phyloP scores from a whole-genome alignment of 35 echinoderm and acorn worm species.

The Holothuria glaberrima region DNA sequence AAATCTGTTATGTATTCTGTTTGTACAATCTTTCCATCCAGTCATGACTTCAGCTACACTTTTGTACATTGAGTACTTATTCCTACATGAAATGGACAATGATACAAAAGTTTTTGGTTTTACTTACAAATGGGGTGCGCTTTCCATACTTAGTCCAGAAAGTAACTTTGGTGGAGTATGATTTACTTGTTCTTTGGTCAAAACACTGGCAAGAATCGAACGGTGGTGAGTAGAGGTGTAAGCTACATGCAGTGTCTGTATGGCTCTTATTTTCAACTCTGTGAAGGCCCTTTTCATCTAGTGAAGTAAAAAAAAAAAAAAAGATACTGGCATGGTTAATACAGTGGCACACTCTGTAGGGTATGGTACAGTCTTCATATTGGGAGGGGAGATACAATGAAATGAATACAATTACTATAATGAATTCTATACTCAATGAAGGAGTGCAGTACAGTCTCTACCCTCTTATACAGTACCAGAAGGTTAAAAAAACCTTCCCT shows the following conservation, averaged over 20 bases:
- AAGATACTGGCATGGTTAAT: neutral
- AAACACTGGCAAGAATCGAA: conserved; percentile 88
- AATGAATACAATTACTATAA: too few relatives aligned
- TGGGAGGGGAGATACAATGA: too few relatives aligned
- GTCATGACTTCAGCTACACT: too few relatives aligned
- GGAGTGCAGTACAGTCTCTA: too few relatives aligned
- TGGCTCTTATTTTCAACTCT: conserved; percentile 88
- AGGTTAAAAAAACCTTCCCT: too few relatives aligned
- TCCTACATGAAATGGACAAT: neutral
- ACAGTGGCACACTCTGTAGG: too few relatives aligned
- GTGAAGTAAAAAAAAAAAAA: conserved; percentile 9
- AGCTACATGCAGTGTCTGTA: conserved; percentile 74
- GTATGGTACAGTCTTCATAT: too few relatives aligned
- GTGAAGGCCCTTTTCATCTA: conserved; percentile 88
- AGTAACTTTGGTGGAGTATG: conserved; percentile 55
- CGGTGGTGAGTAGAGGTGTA: conserved; percentile 92
- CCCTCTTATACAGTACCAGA: too few relatives aligned
- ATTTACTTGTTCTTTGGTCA: conserved; percentile 80
- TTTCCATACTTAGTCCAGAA: conserved; percentile 89
- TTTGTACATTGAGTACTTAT: too few relatives aligned
- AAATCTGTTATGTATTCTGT: neutral
- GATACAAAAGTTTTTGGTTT: neutral
- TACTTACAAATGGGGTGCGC: conserved; percentile 81
- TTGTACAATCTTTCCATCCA: too few relatives aligned
- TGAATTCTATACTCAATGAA: too few relatives aligned